phyloP scores from a whole-genome alignment of 2,888 invertebrate species.

The Dromius quadrimaculatus region DNA sequence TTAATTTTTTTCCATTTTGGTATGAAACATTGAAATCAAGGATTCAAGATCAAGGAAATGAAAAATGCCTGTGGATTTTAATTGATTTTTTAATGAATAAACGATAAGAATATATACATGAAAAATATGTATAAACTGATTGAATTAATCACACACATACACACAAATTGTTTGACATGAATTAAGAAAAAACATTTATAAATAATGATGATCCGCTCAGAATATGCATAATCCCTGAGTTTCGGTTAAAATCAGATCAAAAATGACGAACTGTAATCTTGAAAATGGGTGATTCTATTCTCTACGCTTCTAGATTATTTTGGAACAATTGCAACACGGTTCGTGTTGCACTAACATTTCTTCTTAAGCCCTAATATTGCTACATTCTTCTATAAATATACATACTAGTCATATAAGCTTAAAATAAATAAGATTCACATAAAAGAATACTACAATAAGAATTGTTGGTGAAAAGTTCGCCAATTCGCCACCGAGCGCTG shows the following conservation, averaged over 20 bases:
- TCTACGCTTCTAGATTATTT: slow-evolving; percentile 15
- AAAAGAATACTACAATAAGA: slow-evolving; percentile 18
- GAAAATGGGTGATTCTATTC: background rate
- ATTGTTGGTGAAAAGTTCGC: no score
- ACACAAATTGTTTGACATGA: slow-evolving; percentile 23
- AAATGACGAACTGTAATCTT: slow-evolving; percentile 2
- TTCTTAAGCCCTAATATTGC: slow-evolving; percentile 49
- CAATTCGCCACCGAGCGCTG: no score
- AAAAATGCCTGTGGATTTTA: slow-evolving; percentile 42
- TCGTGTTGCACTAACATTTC: slow-evolving; percentile 22
- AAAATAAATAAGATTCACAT: slow-evolving; percentile 45
- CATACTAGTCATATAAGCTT: slow-evolving; percentile 49
- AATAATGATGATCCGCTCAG: slow-evolving; percentile 40
- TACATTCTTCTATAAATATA: slow-evolving; percentile 45
- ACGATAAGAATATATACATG: slow-evolving; percentile 51
- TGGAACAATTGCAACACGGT: slow-evolving; percentile 32
- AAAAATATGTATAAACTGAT: slow-evolving; percentile 52
- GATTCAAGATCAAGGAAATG: background rate
- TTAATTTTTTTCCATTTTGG: no score
- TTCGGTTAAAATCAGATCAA: slow-evolving; percentile 37
- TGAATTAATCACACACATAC: slow-evolving; percentile 38
- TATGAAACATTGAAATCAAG: background rate
- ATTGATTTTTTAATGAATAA: slow-evolving; percentile 51
- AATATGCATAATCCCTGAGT: slow-evolving; percentile 32
- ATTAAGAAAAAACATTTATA: slow-evolving; percentile 44